Evolutionary conservation across 2,888 invertebrate species (phyloP), one percentile per base, ranked within the genome.

Genomic region (Unio delphinus): DNA sequence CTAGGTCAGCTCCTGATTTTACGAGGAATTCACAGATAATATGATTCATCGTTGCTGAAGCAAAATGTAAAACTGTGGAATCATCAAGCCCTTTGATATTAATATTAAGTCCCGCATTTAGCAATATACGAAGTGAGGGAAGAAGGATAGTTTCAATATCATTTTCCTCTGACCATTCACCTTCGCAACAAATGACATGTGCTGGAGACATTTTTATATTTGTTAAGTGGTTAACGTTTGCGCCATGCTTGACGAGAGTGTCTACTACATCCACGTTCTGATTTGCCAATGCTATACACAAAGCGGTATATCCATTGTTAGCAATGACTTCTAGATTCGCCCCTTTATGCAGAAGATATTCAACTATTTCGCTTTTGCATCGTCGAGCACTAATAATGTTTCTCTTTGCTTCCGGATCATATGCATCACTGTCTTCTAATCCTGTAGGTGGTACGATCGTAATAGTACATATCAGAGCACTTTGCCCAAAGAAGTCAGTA

Each of bases 281-380:
- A 30, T 56, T 64, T 7, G 57, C 15, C 17, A 55, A 55, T 11
- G 66, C 59, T 8, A 57, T n/a, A 59, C 65, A 65, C 18, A 68
- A 20, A 23, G 65, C 61, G 28, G 68, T 58, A 20, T 63, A 26
- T 26, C 72, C 72, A 5, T 57, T 26, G n/a, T 17, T 26, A 30
- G 68, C 68, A 18, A 34, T 62, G n/a, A 62, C 59, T 15, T 72
- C 63, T 26, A 68, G 68, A 63, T 72, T 61, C 11, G 72, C 72
- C 20, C 72, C 72, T 59, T 55, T 72, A 28, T 63, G 34, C 20
- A 72, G 60, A 23, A 72, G 57, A 60, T 72, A 72, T 63, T 68
- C 64, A 5, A 65, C 65, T 23, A 72, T 23, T 11, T 58, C 57
- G 15, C 56, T 20, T 65, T 65, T 45, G 45, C 45, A 45, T 45